These are phyloP conservation scores for Yponomeuta evonymella DNA, from an alignment of 2,888 invertebrate species.

Conservation along the genomic window DNA sequence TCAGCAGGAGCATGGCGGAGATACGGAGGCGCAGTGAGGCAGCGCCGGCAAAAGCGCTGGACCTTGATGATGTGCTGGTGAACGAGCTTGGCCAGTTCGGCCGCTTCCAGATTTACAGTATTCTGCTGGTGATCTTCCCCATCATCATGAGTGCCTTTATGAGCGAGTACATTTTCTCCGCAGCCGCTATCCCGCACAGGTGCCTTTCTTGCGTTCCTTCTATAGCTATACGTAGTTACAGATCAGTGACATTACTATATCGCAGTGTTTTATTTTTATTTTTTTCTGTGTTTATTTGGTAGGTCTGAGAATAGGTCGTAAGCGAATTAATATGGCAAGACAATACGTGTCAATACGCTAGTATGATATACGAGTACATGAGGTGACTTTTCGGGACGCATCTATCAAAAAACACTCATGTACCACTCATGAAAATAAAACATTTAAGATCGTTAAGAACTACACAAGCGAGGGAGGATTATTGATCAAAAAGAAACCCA, in stretches of 20 bases:
- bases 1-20: no score
- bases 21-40: not conserved
- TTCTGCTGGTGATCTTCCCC: conserved; percentile 77
- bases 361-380: no score
- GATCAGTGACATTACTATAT: no score
- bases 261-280: no score
- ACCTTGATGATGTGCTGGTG: conserved; percentile 70
- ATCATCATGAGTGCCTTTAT: conserved; percentile 80
- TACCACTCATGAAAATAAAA: not conserved
- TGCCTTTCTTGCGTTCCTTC: conserved; percentile 39
- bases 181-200: conserved; percentile 82
- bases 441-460: no score
- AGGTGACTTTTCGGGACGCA: not conserved
- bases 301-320: no score
- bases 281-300: no score
- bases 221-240: not conserved
- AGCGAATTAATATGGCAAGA: no score
- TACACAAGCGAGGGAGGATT: not conserved
- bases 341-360: no score
- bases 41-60: conserved; percentile 28
- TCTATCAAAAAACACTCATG: not conserved
- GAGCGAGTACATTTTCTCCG: conserved; percentile 83
- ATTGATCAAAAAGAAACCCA: not conserved
- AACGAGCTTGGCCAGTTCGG: conserved; percentile 79
- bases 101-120: conserved; percentile 78